Conservation (phyloP, 2,113 vertebrate species). For the Crotalus viridis region DNA sequence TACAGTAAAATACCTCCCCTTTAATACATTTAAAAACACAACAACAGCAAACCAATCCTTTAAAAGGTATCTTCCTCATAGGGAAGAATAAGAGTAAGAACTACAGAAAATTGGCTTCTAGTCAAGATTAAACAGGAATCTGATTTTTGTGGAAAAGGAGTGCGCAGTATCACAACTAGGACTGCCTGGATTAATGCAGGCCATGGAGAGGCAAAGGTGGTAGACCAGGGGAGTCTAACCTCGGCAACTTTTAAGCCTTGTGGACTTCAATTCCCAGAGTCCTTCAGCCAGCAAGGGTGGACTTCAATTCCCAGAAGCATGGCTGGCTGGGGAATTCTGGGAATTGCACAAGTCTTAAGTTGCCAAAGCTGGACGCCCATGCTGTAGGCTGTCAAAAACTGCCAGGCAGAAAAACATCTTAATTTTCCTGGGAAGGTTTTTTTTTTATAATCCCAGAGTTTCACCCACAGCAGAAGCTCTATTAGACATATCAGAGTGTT, state of each 20-base stretch:
- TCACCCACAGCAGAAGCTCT: not conserved
- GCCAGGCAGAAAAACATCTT: not conserved
- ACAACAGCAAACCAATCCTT: not conserved
- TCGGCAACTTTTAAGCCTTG: not conserved
- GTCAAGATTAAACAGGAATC: accelerated
- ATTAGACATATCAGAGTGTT: not conserved
- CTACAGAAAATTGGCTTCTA: not conserved
- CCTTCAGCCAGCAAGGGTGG: not conserved
- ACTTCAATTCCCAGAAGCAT: not conserved
- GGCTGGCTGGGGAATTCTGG: not conserved
- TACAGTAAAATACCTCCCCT: conserved; percentile 40
- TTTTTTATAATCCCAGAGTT: not conserved
- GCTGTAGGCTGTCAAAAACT: not conserved
- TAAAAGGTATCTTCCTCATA: conserved; percentile 1
- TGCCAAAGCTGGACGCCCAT: too few species aligned
- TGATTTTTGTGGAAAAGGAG: not conserved
- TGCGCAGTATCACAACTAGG: not conserved
- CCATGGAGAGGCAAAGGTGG: not conserved
- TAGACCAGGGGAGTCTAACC: not conserved
- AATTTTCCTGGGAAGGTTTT: not conserved
- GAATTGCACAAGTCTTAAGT: not conserved
- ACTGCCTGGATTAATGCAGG: not conserved
- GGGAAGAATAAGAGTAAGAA: not conserved
- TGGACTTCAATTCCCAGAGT: not conserved
- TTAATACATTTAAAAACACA: conserved; percentile 37